Conservation (phyloP, 2,888 invertebrate species). For the Campopleginae sp. region DNA sequence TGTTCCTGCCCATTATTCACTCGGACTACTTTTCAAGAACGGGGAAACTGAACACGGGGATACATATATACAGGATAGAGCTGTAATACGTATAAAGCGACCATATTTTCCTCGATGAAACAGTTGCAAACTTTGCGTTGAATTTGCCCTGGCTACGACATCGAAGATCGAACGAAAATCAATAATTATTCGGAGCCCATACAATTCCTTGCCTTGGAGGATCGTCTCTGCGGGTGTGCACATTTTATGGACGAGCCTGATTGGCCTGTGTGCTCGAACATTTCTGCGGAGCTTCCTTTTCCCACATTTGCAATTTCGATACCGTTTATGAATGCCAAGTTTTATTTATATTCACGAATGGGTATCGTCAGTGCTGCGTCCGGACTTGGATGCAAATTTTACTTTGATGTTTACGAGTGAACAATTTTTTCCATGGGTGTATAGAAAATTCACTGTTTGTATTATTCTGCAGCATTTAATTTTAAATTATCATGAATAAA, state of each 20-base stretch:
- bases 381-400: neutral
- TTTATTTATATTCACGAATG: neutral
- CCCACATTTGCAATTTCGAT: neutral
- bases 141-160: constrained; percentile 12
- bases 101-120: constrained; percentile 22
- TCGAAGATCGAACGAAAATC: constrained; percentile 54
- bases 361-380: neutral
- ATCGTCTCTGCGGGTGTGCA: neutral
- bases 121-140: constrained; percentile 33
- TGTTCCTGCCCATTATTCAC: constrained; percentile 78
- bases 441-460: neutral
- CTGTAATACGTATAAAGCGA: constrained; percentile 35
- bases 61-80: constrained; percentile 23
- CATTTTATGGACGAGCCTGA: neutral
- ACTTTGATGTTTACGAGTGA: neutral
- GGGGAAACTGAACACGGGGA: constrained; percentile 34
- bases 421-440: neutral
- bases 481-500: neutral
- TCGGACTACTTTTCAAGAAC: constrained; percentile 76
- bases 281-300: neutral
- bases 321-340: neutral
- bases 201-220: neutral
- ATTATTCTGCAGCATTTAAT: neutral
- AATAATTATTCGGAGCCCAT: constrained; percentile 53
- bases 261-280: neutral